phyloP scores from a whole-genome alignment of 2,888 invertebrate genomes.

The Orthosia cruda region DNA sequence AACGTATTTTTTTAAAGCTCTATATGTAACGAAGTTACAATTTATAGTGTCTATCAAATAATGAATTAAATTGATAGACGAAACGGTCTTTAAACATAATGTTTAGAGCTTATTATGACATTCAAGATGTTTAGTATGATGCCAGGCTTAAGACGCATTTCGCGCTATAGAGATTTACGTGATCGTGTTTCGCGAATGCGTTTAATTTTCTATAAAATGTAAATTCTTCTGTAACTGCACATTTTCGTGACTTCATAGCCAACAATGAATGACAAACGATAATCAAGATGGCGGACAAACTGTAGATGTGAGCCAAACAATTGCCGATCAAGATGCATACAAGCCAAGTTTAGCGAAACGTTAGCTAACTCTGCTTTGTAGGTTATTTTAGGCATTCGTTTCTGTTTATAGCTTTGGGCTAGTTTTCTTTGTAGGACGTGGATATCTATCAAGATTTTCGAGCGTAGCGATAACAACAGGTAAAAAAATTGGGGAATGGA shows the following conservation, averaged over 20 bases:
- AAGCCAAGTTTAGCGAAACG: conserved; percentile 51
- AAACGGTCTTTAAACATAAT: no score
- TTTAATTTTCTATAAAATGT: conserved; percentile 6
- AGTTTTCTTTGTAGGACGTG: background rate
- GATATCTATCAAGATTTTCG: background rate
- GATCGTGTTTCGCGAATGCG: background rate
- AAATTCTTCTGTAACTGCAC: conserved; percentile 28
- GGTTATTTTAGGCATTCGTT: conserved; percentile 8
- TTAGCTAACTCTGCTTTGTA: conserved; percentile 16
- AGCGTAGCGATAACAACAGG: background rate
- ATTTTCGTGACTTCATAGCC: conserved; percentile 37
- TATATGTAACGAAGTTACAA: no score
- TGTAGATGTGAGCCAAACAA: conserved; percentile 43
- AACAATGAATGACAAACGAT: conserved; percentile 41
- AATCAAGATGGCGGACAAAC: conserved; percentile 44
- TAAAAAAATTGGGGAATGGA: no score
- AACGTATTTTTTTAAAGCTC: no score
- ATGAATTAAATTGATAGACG: no score
- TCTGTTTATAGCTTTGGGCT: background rate
- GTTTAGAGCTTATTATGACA: no score
- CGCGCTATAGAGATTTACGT: background rate
- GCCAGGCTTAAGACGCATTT: no score
- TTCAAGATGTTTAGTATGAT: no score
- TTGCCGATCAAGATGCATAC: conserved; percentile 33
- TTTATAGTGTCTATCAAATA: no score